These are phyloP conservation scores for Macropus fuliginosus DNA, from an alignment of 2,797 vertebrate species.

Conservation along the genomic window DNA sequence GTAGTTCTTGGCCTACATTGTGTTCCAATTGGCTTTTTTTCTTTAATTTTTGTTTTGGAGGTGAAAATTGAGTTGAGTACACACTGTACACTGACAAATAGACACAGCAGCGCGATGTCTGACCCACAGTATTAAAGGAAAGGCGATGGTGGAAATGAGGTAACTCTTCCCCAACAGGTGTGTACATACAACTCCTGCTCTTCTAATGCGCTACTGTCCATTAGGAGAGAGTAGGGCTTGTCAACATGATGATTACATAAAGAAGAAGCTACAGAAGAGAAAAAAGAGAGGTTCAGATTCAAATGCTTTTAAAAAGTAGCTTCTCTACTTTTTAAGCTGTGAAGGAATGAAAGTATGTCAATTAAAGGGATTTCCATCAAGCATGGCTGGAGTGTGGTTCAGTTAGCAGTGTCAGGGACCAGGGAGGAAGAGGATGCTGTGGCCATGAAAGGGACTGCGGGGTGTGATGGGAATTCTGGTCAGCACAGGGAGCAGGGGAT, in stretches of 20 bases:
- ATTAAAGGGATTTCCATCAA: background rate
- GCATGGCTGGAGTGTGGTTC: accelerated
- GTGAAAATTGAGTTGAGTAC: constrained; percentile 44
- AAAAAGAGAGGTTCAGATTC: constrained; percentile 86
- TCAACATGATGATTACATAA: constrained; percentile 87
- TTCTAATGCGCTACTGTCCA: constrained; percentile 84
- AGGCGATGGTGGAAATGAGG: constrained; percentile 85
- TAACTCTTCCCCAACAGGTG: constrained; percentile 85
- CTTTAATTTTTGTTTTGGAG: constrained; percentile 58
- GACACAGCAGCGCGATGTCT: constrained; percentile 78
- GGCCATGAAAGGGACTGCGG: background rate
- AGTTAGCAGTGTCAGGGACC: background rate
- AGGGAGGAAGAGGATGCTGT: background rate
- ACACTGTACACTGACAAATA: constrained; percentile 71
- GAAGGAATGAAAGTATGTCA: constrained; percentile 33
- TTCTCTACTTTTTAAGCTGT: constrained; percentile 39
- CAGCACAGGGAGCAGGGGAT: background rate
- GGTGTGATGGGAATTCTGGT: background rate
- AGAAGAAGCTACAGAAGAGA: constrained; percentile 90
- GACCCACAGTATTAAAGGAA: constrained; percentile 80
- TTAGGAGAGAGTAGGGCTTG: constrained; percentile 85
- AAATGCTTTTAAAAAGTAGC: constrained; percentile 66
- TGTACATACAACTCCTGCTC: constrained; percentile 81
- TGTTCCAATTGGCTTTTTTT: constrained; percentile 49
- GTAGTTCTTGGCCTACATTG: background rate